phyloP scores from a whole-genome alignment of 1,140 invertebrate genomes.

The Drosophila oshimai region DNA sequence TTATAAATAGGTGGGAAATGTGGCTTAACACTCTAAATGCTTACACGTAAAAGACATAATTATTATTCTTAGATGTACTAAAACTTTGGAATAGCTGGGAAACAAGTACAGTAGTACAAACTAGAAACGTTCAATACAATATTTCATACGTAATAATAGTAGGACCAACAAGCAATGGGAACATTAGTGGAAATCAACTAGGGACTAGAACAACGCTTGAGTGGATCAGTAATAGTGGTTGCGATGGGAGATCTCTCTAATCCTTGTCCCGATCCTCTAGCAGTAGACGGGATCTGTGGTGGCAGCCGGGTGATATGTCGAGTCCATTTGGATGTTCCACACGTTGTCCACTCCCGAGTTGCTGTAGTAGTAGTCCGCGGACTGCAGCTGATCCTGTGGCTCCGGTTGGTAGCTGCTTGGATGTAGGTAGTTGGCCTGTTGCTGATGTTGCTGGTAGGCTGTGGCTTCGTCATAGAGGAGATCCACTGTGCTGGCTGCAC shows the following conservation, averaged over 20 bases:
- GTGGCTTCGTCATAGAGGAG: slow-evolving; percentile 49
- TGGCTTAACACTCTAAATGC: slow-evolving; percentile 15
- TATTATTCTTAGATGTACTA: slow-evolving; percentile 48
- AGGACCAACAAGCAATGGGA: slow-evolving; percentile 52
- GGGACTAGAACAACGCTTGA: slow-evolving; percentile 80
- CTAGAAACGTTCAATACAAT: slow-evolving; percentile 56
- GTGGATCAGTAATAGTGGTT: slow-evolving; percentile 23
- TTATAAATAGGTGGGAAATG: slow-evolving; percentile 72
- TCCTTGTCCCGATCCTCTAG: slow-evolving; percentile 10
- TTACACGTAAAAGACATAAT: slow-evolving; percentile 5
- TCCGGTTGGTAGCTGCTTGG: slow-evolving; percentile 47
- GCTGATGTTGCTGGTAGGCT: slow-evolving; percentile 50
- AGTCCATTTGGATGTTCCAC: slow-evolving; percentile 78
- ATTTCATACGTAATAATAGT: slow-evolving; percentile 35
- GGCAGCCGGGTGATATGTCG: slow-evolving; percentile 29
- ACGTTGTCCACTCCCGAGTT: slow-evolving; percentile 69
- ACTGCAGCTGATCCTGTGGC: slow-evolving; percentile 33
- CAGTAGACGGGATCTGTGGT: slow-evolving; percentile 40
- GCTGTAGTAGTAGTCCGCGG: slow-evolving; percentile 74
- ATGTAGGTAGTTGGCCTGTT: slow-evolving; percentile 1
- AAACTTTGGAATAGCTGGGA: slow-evolving; percentile 75
- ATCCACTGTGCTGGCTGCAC: slow-evolving; percentile 22
- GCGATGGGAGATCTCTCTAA: slow-evolving; percentile 7
- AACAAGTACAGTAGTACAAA: slow-evolving; percentile 50
- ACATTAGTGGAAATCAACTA: slow-evolving; percentile 45